Evolutionary conservation across 2,888 invertebrate species (phyloP).

Genomic region (Orthosia cruda): DNA sequence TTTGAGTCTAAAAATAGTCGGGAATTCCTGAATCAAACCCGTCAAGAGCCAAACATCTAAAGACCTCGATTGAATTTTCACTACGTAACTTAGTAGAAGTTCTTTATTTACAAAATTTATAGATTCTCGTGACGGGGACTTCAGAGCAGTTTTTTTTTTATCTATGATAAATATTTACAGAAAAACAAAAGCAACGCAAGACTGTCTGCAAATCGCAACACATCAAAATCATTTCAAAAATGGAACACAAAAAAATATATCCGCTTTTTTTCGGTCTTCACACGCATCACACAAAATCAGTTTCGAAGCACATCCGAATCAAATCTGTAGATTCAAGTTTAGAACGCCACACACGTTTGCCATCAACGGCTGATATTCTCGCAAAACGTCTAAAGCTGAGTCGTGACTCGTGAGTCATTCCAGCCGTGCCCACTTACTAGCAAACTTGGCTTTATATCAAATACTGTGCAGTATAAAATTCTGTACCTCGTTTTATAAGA

Average conservation of each 20-base stretch:
- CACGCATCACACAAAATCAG: constrained; percentile 33
- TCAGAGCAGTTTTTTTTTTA: too few species aligned
- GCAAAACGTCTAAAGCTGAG: constrained; percentile 65
- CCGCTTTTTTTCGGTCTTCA: constrained; percentile 14
- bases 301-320: constrained; percentile 49
- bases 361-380: constrained; percentile 45
- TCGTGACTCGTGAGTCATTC: constrained; percentile 64
- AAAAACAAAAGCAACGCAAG: neutral
- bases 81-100: too few species aligned
- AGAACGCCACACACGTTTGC: constrained; percentile 60
- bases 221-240: constrained; percentile 10
- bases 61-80: too few species aligned
- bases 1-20: neutral
- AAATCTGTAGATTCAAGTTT: constrained; percentile 50
- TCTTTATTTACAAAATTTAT: too few species aligned
- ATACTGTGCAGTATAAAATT: too few species aligned
- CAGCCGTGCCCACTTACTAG: constrained; percentile 55
- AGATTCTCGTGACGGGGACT: too few species aligned
- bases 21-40: neutral
- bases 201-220: neutral
- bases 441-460: too few species aligned
- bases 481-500: too few species aligned
- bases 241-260: neutral
- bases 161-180: too few species aligned
- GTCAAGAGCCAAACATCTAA: too few species aligned